These are phyloP conservation scores for Orientallactaga sibirica DNA, from an alignment of 2,797 vertebrate genomes.

Conservation along the genomic window DNA sequence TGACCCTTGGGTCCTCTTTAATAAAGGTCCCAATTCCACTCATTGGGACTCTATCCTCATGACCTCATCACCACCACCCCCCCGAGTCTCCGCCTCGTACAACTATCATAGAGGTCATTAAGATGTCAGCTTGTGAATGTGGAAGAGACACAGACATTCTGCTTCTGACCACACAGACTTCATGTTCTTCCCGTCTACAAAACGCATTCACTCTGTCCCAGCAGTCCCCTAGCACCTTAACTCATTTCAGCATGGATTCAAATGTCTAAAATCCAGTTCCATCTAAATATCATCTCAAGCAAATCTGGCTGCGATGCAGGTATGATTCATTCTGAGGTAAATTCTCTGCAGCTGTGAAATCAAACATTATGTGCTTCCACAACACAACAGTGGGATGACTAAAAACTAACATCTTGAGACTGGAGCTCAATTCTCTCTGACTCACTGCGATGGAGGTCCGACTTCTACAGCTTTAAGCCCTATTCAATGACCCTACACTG, in stretches of 20 bases:
- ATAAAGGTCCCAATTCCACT: not conserved
- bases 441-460: not conserved
- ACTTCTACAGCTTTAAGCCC: not conserved
- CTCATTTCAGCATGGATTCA: not conserved
- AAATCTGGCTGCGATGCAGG: not conserved
- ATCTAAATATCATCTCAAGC: slow-evolving; percentile 13
- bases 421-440: not conserved
- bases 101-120: not conserved
- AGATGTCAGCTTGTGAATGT: not conserved
- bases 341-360: not conserved
- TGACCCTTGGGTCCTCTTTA: not conserved
- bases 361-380: not conserved
- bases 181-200: not conserved
- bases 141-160: not conserved
- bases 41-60: not conserved
- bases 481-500: no score
- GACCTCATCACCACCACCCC: not conserved
- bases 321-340: not conserved
- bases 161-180: not conserved
- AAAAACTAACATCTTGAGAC: not conserved
- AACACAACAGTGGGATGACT: not conserved
- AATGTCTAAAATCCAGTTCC: not conserved
- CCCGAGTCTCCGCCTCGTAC: not conserved
- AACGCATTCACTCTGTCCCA: not conserved
- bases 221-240: not conserved